Conservation (phyloP, 2,888 invertebrate genomes). For the Anorthoa munda region DNA sequence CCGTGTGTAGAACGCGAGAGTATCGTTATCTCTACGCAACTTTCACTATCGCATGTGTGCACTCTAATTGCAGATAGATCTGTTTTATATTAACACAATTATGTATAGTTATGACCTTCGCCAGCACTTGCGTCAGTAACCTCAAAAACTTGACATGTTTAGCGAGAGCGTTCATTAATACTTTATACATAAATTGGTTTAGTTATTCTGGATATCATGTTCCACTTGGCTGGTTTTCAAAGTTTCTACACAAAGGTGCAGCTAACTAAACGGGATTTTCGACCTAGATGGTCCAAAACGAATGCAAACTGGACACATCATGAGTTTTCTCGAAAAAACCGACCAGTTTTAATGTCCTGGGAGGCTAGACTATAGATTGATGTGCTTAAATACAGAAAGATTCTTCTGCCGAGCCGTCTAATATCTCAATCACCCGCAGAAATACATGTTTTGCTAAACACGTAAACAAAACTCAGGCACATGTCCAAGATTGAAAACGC, state of each 20-base stretch:
- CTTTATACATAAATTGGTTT: slow-evolving; percentile 22
- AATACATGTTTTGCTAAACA: slow-evolving; percentile 25
- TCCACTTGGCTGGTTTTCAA: slow-evolving; percentile 52
- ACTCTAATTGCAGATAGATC: slow-evolving; percentile 48
- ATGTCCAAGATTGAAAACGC: slow-evolving; percentile 41
- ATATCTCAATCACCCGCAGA: slow-evolving; percentile 17
- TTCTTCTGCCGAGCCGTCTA: not conserved
- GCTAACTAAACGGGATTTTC: not conserved
- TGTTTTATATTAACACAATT: slow-evolving; percentile 61
- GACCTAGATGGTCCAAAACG: slow-evolving; percentile 6
- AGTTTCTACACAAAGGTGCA: slow-evolving; percentile 10
- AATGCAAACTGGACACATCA: not conserved
- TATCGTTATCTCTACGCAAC: slow-evolving; percentile 62
- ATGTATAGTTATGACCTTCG: slow-evolving; percentile 57
- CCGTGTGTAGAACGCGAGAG: slow-evolving; percentile 50
- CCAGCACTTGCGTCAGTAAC: slow-evolving; percentile 52
- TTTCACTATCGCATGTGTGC: slow-evolving; percentile 67
- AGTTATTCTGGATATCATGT: slow-evolving; percentile 40
- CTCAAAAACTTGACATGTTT: slow-evolving; percentile 60
- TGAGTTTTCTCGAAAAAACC: not conserved
- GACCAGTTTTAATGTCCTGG: not conserved
- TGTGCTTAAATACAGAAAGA: not conserved
- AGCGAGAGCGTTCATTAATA: slow-evolving; percentile 42
- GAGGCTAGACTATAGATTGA: not conserved
- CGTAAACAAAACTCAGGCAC: slow-evolving; percentile 55